Evolutionary conservation across 2,888 invertebrate genomes (phyloP).

Genomic region (Luperina nickerlii): DNA sequence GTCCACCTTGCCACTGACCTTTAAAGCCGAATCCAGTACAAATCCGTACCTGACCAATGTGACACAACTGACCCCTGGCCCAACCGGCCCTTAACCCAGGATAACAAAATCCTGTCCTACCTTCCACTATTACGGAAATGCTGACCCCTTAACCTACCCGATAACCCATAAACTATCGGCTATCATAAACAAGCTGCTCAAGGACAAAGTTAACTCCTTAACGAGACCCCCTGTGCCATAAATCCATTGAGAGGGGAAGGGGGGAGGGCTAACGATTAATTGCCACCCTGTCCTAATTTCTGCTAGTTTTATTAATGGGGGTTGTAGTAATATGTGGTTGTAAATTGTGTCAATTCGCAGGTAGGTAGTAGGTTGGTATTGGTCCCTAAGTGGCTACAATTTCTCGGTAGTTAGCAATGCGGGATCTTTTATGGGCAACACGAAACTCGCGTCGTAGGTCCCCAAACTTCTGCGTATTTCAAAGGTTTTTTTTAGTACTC

Average conservation of each 20-base stretch:
- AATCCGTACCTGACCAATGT: background rate
- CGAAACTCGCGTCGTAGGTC: background rate
- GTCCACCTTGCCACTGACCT: background rate
- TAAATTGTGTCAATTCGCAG: conserved; percentile 41
- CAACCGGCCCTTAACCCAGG: background rate
- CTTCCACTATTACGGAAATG: conserved; percentile 18
- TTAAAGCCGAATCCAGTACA: background rate
- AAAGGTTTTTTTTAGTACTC: background rate
- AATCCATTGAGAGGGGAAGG: conserved; percentile 37
- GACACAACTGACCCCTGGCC: background rate
- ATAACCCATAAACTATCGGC: conserved; percentile 15
- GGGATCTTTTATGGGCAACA: background rate
- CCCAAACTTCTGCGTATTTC: background rate
- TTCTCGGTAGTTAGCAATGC: background rate
- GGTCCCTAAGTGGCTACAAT: background rate
- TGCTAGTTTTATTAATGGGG: conserved; percentile 47
- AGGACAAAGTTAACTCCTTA: conserved; percentile 34
- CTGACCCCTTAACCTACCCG: conserved; percentile 28
- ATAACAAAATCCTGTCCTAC: background rate
- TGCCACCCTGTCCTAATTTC: conserved; percentile 48
- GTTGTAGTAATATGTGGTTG: conserved; percentile 20
- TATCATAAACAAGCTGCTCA: conserved; percentile 44
- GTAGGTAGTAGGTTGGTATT: background rate
- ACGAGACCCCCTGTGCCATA: conserved; percentile 36
- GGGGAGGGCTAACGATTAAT: conserved; percentile 44